Conservation (phyloP, 2,888 invertebrate genomes). For the Lypha dubia region DNA sequence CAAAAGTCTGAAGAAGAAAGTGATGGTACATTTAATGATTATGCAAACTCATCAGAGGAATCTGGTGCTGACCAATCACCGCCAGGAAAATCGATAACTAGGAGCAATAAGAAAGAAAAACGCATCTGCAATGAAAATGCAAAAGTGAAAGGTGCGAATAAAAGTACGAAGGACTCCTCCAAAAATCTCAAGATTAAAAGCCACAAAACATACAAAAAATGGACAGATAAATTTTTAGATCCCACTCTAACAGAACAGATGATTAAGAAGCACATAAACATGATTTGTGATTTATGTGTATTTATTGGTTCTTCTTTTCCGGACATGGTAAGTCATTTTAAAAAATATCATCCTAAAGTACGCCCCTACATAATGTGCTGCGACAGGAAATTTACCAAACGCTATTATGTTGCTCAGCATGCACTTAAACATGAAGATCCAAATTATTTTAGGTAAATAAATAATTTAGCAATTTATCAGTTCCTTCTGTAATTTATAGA, state of each 20-base stretch:
- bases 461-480: neutral
- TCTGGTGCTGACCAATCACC: conserved; percentile 7
- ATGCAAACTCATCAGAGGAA: conserved; percentile 6
- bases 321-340: conserved; percentile 80
- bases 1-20: conserved; percentile 18
- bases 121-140: neutral
- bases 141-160: conserved; percentile 12
- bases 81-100: neutral
- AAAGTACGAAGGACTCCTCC: neutral
- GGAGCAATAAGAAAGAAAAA: neutral
- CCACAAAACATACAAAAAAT: conserved; percentile 34
- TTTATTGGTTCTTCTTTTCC: conserved; percentile 78
- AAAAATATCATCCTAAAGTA: conserved; percentile 77
- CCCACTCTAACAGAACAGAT: conserved; percentile 76
- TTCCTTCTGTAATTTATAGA: neutral
- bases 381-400: conserved; percentile 81
- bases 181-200: conserved; percentile 4
- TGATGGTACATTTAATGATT: conserved; percentile 20
- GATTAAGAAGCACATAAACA: conserved; percentile 80
- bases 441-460: conserved; percentile 81
- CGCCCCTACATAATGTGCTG: conserved; percentile 81
- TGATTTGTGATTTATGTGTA: conserved; percentile 81
- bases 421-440: conserved; percentile 82
- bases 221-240: conserved; percentile 75
- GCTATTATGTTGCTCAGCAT: conserved; percentile 81